Base-by-base conservation (phyloP, 2,888 invertebrate species). In the Gisinianus flammeolus region DNA sequence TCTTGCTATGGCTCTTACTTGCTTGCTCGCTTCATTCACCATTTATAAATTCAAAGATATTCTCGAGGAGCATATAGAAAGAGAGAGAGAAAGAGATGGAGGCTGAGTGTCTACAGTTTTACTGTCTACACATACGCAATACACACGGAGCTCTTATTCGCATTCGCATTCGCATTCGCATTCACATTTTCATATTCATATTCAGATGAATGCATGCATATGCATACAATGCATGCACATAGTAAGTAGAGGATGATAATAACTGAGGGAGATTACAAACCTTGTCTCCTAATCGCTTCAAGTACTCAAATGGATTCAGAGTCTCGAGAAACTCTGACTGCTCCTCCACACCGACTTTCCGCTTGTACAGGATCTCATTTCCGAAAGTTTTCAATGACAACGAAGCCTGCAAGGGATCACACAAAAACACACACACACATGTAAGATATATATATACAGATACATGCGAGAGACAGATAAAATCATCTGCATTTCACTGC, bases 331-430 rank as follows among this genome's bases (percentile, higher is more conserved):
- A 88, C 26, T 89, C 89, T 82, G 88, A 88, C 26, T 95, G 92
- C 86, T 94, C 93, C 0, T 90, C 87, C 81, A 93, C 89, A 0
- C 93, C 94, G 82, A 92, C 91, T 16, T 92, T 90, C 64, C 91
- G 91, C 85, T 90, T 90, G 86, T 92, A 94, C 75, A 91, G 91
- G 80, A 96, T 88, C 87, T 97, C 97, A 86, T 96, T 97, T 0
- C 97, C 98, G 86, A 97, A 96, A 71, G 97, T 88, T 86, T 92
- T 91, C 78, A 93, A 86, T 44, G 92, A 92, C 70, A 93, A 86
- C 44, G 91, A 89, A 78, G 89, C 87, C 89, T 85, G 87, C 86
- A 82, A 77, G 76, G 72, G 44, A 58, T 72, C 79, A 77, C 76
- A 76, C 74, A 77, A 74, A 77, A 52, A 76, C 44, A 68, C 26